Evolutionary conservation across 2,888 invertebrate species (phyloP), one percentile per base, ranked within the genome.

Genomic region (Acleris laterana): DNA sequence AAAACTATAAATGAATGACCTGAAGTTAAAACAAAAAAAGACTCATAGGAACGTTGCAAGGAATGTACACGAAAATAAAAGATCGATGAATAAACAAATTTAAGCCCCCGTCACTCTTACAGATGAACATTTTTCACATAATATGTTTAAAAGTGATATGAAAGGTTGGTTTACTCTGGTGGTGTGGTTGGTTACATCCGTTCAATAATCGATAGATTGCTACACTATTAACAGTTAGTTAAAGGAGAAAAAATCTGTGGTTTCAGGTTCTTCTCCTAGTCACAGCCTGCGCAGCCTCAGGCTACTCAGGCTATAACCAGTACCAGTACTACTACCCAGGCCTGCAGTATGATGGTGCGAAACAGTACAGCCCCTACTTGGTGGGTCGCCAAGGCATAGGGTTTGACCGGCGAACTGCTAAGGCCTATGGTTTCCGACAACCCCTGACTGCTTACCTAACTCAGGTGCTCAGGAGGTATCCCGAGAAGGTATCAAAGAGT

Each of bases 371-470:
- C 5, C 28, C 56, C 16, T 17, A 56, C 56, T 22, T 22, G n/a
- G 38, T 63, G 9, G 63, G 63, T 3, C n/a, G 56, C 2, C 56
- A 63, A 22, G 63, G 63, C 9, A 63, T 63, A 13, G 63, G 63
- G 19, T 63, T 50, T 42, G 56, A 63, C 6, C 49, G 25, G 16
- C 38, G 63, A 1, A 63, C 63, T 0, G 57, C 63, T 2, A 50
- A 13, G 9, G 63, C 63, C n/a, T 63, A 57, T 9, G 63, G 63
- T 1, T 63, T 63, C 50, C 38, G 63, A 7, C 48, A 50, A 50
- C 63, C 63, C 1, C 17, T 50, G 25, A 57, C 63, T 5, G 6
- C 28, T 17, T 25, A 63, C 6, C 17, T 63, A 3, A 17, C 56
- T 11, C 49, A 56, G 44, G 25, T 57, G 19, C 44, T 63, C 20